Evolutionary conservation across 2,888 invertebrate genomes (phyloP), one percentile per base, ranked within the genome.

Genomic region (Orchestes rusci): DNA sequence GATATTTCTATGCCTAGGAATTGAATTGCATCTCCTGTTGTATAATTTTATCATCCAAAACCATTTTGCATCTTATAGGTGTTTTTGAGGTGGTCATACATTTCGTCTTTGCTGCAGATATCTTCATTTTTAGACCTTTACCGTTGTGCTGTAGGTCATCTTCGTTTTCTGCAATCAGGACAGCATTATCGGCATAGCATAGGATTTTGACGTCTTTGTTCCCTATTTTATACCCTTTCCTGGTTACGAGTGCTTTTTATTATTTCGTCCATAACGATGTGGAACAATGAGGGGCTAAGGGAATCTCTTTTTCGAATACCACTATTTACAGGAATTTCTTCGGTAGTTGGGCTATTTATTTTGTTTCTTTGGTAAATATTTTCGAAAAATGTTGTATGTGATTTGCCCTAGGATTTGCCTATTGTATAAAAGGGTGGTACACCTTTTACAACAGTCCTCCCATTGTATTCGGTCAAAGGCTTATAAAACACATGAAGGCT

Each of bases 101-200:
- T n/a, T n/a, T n/a, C n/a, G n/a, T n/a, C n/a, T n/a, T n/a, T n/a
- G n/a, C n/a, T 12, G 17, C 32, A 2, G 40, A 40, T 31, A 51
- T 42, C 4, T 19, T 35, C 44, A 51, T 45, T 10, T 45, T 43
- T 16, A 34, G 33, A 18, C 2, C 10, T 35, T 32, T 17, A 42
- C 37, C 23, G 32, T 40, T 20, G 17, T 30, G 15, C 29, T 51
- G 47, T 8, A 52, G 29, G 16, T 43, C 34, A 30, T 23, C 17
- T n/a, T n/a, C n/a, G n/a, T n/a, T n/a, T n/a, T n/a, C n/a, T n/a
- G n/a, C n/a, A n/a, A n/a, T n/a, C n/a, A 45, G 33, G 10, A 43
- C 49, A 13, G 48, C 52, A 29, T 51, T 49, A 16, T 47, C 43
- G 13, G 43, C 48, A 19, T 49, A 51, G 35, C 51, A 47, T 5